Evolutionary conservation across 2,888 invertebrate genomes (phyloP), one percentile per base, ranked within the genome.

Genomic region (Cosmia trapezina): DNA sequence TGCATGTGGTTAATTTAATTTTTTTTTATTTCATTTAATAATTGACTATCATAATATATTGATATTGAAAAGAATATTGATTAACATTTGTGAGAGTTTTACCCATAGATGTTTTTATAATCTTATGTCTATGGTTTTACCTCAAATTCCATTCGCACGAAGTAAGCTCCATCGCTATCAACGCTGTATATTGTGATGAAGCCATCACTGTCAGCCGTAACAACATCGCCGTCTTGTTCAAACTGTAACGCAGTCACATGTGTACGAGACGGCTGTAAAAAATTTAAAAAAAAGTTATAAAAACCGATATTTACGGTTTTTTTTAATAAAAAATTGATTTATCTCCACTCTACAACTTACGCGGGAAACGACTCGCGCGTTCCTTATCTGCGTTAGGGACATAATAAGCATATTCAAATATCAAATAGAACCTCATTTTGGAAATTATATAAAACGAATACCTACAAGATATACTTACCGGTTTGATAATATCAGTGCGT

Each of bases 181-280:
- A 98, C 98, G 79, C 98, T 98, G 93, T 99, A 99, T 75, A 99
- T 97, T 7, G 98, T 98, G 80, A 99, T 98, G 88, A 98, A 98
- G 11, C 99, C 99, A 90, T 98, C 98, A 78, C 98, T 98, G 89
- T 99, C 99, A 0, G 98, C 99, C 0, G 98, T 98, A 61, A 99
- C 98, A 2, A 99, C 98, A 91, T 99, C 99, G 9, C 99, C 99
- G 89, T 98, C 98, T 92, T 98, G 98, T 88, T 98, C 98, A 89
- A 99, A 99, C 89, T 98, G 98, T 28, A 99, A 96, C 76, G 98
- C 98, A 6, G 98, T 98, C 4, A 98, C 97, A 90, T 98, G 97
- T 0, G 98, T 98, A 70, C 98, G 97, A 19, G 98, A 98, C 0
- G 98, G 98, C 97, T 98, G 90, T 56, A 81, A 86, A 81, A 78